Percentiles rank a stretch among this genome's conserved stretches.
Evolutionary conservation across 2,888 invertebrate species (phyloP).

Genomic region (Trachelus stipa): DNA sequence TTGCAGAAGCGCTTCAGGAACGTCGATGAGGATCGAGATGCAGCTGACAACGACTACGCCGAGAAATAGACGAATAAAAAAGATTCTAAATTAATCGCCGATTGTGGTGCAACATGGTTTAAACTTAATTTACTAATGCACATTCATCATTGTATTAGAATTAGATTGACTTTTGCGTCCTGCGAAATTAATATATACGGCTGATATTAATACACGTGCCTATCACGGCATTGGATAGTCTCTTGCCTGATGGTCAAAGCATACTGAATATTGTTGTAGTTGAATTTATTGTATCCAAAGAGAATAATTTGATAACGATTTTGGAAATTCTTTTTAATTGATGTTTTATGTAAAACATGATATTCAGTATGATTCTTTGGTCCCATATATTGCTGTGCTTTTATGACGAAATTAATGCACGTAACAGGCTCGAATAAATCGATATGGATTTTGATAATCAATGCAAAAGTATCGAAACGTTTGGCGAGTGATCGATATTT

Average conservation of each 20-base stretch:
- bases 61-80: constrained; percentile 52
- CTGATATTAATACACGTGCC: background rate
- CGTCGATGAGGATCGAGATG: constrained; percentile 46
- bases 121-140: constrained; percentile 25
- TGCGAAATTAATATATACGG: background rate
- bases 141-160: background rate
- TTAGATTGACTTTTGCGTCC: background rate
- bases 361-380: background rate
- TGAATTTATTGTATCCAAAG: background rate
- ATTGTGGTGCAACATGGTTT: constrained; percentile 15
- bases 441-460: background rate
- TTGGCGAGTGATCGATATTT: background rate
- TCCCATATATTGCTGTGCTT: background rate
- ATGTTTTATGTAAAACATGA: background rate
- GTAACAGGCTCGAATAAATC: background rate
- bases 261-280: background rate
- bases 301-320: background rate
- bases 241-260: background rate
- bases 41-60: constrained; percentile 51
- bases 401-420: background rate
- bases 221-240: background rate
- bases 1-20: constrained; percentile 70
- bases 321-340: background rate
- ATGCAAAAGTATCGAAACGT: background rate
- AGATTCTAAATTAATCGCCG: constrained; percentile 16